A percentile compares a stretch with the other conserved stretches of the same genome.
phyloP scores from a whole-genome alignment of 2,113 vertebrate genomes.

The Lophotis ruficrista region DNA sequence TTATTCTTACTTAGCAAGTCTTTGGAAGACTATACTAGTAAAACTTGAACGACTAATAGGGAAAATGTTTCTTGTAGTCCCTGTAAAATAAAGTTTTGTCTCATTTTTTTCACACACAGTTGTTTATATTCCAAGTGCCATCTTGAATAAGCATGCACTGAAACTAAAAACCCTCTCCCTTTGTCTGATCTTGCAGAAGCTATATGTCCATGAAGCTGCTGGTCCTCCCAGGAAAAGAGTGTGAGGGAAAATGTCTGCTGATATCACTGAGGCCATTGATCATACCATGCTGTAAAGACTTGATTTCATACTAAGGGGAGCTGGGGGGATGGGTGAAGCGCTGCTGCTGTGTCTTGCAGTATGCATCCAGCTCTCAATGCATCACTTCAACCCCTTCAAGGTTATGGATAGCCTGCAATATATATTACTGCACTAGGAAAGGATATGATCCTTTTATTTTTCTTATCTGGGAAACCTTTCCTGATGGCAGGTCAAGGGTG shows the following conservation, averaged over 20 bases:
- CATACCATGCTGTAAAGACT: neutral
- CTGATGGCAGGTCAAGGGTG: slow-evolving; percentile 47
- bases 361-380: neutral
- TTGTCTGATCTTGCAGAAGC: neutral
- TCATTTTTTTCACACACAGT: neutral
- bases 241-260: neutral
- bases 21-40: neutral
- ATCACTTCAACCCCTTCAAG: neutral
- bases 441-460: slow-evolving; percentile 50
- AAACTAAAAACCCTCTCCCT: slow-evolving; percentile 11
- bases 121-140: neutral
- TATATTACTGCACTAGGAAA: slow-evolving; percentile 11
- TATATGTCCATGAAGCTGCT: neutral
- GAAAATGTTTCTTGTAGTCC: neutral
- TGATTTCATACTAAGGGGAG: neutral
- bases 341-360: neutral
- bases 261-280: neutral
- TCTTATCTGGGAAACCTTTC: slow-evolving; percentile 60
- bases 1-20: neutral
- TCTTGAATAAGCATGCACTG: neutral
- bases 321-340: neutral
- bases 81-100: neutral
- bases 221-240: neutral
- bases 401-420: slow-evolving; percentile 12
- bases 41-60: neutral